A percentile compares a stretch with the other conserved stretches of the same genome.
These are phyloP conservation scores for Spodoptera littoralis DNA, from an alignment of 2,888 invertebrate species.

Conservation along the genomic window DNA sequence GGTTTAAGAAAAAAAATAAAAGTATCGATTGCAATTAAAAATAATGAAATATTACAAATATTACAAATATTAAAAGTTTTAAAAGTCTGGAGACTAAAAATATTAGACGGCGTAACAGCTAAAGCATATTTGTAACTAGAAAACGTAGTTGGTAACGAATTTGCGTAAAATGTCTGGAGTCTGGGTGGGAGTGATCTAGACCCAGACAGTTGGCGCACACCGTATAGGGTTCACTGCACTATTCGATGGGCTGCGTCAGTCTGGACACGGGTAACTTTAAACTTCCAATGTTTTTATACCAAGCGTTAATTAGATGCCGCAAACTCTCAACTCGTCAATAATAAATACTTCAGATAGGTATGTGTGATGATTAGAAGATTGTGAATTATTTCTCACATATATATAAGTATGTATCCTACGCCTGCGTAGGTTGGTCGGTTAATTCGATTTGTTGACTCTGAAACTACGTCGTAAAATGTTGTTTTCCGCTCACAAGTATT, in stretches of 20 bases:
- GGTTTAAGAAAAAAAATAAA: too few relatives aligned
- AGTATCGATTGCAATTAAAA: slow-evolving; percentile 1
- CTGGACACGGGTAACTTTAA: slow-evolving; percentile 53
- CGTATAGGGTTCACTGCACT: slow-evolving; percentile 66
- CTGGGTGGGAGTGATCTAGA: slow-evolving; percentile 62
- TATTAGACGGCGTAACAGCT: slow-evolving; percentile 15
- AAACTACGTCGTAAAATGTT: slow-evolving; percentile 18
- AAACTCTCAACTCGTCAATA: slow-evolving; percentile 28
- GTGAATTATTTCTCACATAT: slow-evolving; percentile 2
- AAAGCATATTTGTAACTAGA: slow-evolving; percentile 16
- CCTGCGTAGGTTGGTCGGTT: neutral
- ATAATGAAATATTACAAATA: slow-evolving; percentile 16
- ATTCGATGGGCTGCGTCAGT: slow-evolving; percentile 54
- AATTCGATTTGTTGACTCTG: neutral
- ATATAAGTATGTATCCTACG: neutral
- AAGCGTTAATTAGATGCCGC: slow-evolving; percentile 46
- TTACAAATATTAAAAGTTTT: too few relatives aligned
- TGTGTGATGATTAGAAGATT: slow-evolving; percentile 6
- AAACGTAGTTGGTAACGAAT: slow-evolving; percentile 50
- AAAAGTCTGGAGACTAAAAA: neutral
- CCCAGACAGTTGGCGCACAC: slow-evolving; percentile 59
- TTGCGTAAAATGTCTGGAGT: slow-evolving; percentile 61
- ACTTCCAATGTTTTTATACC: slow-evolving; percentile 47
- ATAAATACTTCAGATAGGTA: slow-evolving; percentile 25
- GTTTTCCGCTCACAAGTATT: slow-evolving; percentile 1